These are phyloP conservation scores for Dipodomys merriami DNA, from an alignment of 2,113 vertebrate species.

Conservation along the genomic window DNA sequence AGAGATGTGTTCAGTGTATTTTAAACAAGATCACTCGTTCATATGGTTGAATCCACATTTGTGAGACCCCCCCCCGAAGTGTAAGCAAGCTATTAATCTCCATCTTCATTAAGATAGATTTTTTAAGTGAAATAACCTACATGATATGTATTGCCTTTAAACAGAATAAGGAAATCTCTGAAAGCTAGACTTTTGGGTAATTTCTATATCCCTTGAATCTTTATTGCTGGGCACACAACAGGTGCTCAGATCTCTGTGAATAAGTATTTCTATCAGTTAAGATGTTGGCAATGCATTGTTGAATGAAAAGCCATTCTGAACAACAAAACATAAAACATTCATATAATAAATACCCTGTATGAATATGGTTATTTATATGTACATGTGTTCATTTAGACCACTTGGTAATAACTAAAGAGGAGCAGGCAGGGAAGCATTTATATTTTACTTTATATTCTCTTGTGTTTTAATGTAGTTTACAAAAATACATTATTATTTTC, in stretches of 20 bases:
- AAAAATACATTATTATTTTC: neutral
- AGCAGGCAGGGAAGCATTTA: neutral
- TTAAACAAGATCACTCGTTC: no score
- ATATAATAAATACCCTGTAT: neutral
- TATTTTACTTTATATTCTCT: neutral
- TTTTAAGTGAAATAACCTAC: neutral
- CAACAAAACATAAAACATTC: neutral
- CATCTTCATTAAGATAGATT: neutral
- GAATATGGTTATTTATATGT: neutral
- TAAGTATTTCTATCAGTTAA: neutral
- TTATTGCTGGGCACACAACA: neutral
- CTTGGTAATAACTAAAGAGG: neutral
- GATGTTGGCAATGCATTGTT: neutral
- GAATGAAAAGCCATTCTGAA: neutral
- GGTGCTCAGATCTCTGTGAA: neutral
- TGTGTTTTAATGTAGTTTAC: neutral
- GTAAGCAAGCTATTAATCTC: neutral
- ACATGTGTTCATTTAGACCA: neutral
- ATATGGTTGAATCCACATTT: neutral
- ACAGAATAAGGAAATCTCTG: neutral
- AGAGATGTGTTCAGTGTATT: no score
- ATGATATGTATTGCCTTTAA: neutral
- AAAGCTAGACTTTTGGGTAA: neutral
- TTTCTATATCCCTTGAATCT: neutral
- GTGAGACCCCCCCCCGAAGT: accelerated